Conservation (phyloP, 1,140 invertebrate genomes). For the Chionoecetes opilio region DNA sequence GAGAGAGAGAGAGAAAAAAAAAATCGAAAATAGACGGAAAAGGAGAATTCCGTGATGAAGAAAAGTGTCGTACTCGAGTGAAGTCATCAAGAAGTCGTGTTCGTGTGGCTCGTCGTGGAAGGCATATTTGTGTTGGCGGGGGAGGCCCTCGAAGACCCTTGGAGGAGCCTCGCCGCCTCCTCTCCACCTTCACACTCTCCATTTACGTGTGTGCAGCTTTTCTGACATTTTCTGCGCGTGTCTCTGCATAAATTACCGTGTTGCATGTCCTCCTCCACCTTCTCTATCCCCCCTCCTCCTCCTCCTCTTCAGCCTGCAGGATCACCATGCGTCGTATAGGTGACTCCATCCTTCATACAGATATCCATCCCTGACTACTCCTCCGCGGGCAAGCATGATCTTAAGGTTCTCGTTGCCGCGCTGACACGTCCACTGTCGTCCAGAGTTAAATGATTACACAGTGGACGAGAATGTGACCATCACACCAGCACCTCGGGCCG, state of each 20-base stretch:
- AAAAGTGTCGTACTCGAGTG: background rate
- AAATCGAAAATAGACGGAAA: too few relatives aligned
- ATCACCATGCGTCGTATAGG: background rate
- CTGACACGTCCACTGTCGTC: conserved; percentile 35
- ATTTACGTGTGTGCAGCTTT: background rate
- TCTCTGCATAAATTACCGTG: background rate
- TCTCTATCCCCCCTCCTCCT: background rate
- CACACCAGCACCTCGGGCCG: conserved; percentile 29
- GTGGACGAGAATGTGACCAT: conserved; percentile 48
- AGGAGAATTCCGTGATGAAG: too few relatives aligned
- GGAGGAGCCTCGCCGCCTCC: background rate
- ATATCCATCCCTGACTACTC: background rate
- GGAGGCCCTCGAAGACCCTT: background rate
- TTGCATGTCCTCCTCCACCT: background rate
- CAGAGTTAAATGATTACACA: conserved; percentile 57
- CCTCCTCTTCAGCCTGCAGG: background rate
- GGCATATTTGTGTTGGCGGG: background rate
- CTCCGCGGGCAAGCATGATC: conserved; percentile 9
- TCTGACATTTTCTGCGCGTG: background rate
- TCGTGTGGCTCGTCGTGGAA: background rate
- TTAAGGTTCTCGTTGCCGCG: conserved; percentile 21
- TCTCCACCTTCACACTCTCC: background rate
- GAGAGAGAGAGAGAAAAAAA: too few relatives aligned
- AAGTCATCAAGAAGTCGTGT: background rate
- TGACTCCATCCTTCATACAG: background rate